Conservation (phyloP, 2,888 invertebrate genomes). For the Epiblema foenella region DNA sequence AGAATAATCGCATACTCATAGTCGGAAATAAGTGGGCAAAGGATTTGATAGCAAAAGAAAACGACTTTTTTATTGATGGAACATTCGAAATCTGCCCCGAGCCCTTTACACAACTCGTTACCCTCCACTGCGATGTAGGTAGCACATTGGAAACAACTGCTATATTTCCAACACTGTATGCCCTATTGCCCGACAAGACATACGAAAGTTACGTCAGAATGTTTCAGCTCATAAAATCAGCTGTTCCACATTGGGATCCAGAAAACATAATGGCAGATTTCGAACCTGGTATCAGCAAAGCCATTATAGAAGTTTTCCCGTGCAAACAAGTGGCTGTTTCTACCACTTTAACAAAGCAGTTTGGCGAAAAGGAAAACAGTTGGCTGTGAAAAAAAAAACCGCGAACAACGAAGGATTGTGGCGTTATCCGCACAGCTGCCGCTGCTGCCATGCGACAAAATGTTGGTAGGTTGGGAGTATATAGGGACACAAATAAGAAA, state of each 20-base stretch:
- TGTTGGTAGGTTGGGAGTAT: background rate
- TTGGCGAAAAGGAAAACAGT: background rate
- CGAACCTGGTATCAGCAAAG: background rate
- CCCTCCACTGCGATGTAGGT: background rate
- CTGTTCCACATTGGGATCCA: background rate
- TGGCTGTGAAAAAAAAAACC: background rate
- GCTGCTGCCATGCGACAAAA: background rate
- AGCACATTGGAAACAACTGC: background rate
- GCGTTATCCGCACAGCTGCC: background rate
- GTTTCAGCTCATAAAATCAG: too few species aligned
- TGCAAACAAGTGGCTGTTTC: background rate
- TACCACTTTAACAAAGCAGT: background rate
- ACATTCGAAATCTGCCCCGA: background rate
- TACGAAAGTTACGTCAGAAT: too few species aligned
- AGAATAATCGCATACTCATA: constrained; percentile 2
- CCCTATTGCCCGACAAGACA: too few species aligned
- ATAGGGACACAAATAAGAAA: background rate
- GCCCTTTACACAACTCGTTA: background rate
- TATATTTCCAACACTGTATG: too few species aligned
- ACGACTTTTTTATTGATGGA: background rate
- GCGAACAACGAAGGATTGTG: background rate
- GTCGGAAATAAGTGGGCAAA: constrained; percentile 1
- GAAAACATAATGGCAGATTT: background rate
- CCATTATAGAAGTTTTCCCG: background rate
- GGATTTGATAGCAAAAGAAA: background rate